phyloP scores from a whole-genome alignment of 1,140 invertebrate species.

The Camponotus pennsylvanicus region DNA sequence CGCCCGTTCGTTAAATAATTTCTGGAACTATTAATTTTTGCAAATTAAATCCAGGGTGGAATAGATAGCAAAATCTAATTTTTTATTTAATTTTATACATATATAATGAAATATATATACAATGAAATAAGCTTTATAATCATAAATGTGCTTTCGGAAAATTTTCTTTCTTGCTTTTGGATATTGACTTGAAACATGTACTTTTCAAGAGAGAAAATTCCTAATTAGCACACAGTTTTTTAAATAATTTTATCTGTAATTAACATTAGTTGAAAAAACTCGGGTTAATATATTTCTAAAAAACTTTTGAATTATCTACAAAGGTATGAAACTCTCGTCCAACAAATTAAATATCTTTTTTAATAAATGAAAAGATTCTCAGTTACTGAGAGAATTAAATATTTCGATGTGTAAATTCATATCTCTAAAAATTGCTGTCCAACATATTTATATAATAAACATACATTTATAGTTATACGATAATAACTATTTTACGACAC shows the following conservation, averaged over 20 bases:
- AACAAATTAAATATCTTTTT: background rate
- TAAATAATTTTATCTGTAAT: background rate
- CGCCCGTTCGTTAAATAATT: background rate
- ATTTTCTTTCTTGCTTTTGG: too few species aligned
- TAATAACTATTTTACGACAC: background rate
- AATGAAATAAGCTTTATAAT: background rate
- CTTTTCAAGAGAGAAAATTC: background rate
- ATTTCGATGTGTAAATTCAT: background rate
- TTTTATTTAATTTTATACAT: background rate
- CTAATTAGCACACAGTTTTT: background rate
- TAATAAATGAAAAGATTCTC: background rate
- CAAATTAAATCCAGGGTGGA: background rate
- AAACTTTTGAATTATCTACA: background rate
- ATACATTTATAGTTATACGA: background rate
- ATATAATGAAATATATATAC: background rate
- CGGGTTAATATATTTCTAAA: background rate
- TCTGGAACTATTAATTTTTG: background rate
- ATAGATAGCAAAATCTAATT: background rate
- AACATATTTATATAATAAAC: conserved; percentile 1
- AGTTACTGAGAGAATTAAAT: background rate
- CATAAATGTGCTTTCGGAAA: too few species aligned
- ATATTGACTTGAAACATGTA: too few species aligned
- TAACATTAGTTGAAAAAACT: conserved; percentile 1
- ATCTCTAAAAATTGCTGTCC: background rate
- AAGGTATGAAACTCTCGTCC: background rate